Evolutionary conservation across 35 echinoderm and acorn worm genomes (phyloP).

Genomic region (Lytechinus variegatus): DNA sequence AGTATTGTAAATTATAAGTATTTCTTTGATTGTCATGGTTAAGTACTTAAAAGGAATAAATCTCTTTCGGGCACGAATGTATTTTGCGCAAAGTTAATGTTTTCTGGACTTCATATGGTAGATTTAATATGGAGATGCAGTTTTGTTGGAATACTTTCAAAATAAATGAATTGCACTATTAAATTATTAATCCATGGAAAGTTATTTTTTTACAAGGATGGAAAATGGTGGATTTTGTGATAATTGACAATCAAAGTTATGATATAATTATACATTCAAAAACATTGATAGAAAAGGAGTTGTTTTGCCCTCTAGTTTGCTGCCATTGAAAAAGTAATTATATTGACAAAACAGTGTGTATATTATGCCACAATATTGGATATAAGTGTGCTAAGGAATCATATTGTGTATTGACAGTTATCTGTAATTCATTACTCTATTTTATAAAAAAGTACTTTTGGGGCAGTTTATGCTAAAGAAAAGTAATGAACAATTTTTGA

Average conservation of each 20-base stretch:
- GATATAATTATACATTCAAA: neutral
- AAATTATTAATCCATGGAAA: neutral
- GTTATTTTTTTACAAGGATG: neutral
- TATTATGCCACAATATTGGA: neutral
- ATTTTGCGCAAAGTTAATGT: no score
- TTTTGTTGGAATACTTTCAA: neutral
- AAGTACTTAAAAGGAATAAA: neutral
- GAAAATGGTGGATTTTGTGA: neutral
- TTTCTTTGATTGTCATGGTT: neutral
- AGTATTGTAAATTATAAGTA: neutral
- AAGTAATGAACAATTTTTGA: neutral
- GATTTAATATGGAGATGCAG: neutral
- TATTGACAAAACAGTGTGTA: neutral
- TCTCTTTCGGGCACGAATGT: no score
- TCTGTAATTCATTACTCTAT: neutral
- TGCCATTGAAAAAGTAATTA: neutral
- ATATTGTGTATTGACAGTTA: neutral
- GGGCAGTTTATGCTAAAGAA: neutral
- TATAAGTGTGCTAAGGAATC: neutral
- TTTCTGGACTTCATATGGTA: no score
- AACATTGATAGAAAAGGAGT: neutral
- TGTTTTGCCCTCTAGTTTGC: neutral
- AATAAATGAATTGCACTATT: neutral
- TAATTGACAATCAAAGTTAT: neutral
- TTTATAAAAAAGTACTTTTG: neutral